Evolutionary conservation across 2,888 invertebrate species (phyloP).

Genomic region (Ischnus inquisitorius): DNA sequence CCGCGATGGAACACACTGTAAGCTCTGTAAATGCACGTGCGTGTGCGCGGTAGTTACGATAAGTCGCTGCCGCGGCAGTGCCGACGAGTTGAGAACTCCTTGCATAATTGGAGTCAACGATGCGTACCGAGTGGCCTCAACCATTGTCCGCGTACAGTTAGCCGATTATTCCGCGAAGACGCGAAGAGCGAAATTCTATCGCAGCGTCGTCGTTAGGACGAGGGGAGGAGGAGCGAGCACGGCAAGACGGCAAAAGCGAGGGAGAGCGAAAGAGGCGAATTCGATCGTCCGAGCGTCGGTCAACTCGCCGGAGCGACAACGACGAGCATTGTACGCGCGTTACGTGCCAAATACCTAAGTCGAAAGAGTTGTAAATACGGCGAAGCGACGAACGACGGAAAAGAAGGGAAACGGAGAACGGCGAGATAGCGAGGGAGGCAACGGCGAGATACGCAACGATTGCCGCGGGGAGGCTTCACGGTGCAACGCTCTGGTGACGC

Average conservation of each 20-base stretch:
- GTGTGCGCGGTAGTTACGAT: not conserved
- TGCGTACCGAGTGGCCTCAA: conserved; percentile 81
- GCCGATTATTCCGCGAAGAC: conserved; percentile 75
- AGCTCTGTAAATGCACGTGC: not conserved
- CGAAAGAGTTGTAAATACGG: conserved; percentile 17
- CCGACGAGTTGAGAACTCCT: conserved; percentile 80
- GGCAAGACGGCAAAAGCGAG: conserved; percentile 42
- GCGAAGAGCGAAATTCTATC: conserved; percentile 49
- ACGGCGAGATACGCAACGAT: conserved; percentile 48
- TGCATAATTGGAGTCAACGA: conserved; percentile 83
- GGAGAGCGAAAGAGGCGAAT: conserved; percentile 21
- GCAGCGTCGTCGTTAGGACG: conserved; percentile 29
- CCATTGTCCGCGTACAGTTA: conserved; percentile 82
- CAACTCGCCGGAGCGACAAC: conserved; percentile 37
- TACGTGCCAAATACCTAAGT: conserved; percentile 4
- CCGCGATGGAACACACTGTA: no score
- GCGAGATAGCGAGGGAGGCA: conserved; percentile 63
- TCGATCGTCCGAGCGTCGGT: not conserved
- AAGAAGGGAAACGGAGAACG: conserved; percentile 27
- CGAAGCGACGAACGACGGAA: conserved; percentile 27
- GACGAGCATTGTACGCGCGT: conserved; percentile 36
- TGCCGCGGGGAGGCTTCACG: conserved; percentile 62
- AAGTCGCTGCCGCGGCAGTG: conserved; percentile 49
- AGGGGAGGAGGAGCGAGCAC: conserved; percentile 11
- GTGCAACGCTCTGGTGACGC: conserved; percentile 74